Conservation (phyloP, 1,140 invertebrate species). For the Chelonus insularis region DNA sequence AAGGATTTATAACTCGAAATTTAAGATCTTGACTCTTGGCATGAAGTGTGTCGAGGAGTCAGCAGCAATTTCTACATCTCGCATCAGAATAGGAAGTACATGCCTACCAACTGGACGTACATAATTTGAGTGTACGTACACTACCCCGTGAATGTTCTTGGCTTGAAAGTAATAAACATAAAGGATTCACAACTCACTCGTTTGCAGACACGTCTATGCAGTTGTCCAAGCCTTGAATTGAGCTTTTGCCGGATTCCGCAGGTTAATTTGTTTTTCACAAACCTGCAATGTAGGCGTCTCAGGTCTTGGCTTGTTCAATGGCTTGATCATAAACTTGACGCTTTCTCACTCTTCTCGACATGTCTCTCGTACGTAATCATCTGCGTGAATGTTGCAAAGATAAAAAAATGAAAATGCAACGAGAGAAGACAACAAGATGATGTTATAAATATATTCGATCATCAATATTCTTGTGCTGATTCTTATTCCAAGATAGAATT, state of each 20-base stretch:
- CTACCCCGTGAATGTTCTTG: not conserved
- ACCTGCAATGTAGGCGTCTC: slow-evolving; percentile 10
- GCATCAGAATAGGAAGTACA: no score
- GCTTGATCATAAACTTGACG: slow-evolving; percentile 9
- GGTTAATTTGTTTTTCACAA: slow-evolving; percentile 23
- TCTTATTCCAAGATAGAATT: not conserved
- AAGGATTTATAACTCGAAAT: no score
- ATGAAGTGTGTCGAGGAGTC: no score
- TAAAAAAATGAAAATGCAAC: not conserved
- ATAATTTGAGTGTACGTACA: slow-evolving; percentile 9
- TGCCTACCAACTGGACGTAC: slow-evolving; percentile 5
- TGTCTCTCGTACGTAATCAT: slow-evolving; percentile 8
- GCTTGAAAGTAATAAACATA: not conserved
- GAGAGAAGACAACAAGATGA: no score
- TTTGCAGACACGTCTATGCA: not conserved
- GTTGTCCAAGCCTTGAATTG: slow-evolving; percentile 4
- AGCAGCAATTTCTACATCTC: no score
- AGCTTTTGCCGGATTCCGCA: slow-evolving; percentile 18
- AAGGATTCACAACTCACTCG: slow-evolving; percentile 9
- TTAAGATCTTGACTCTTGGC: no score
- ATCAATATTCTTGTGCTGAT: not conserved
- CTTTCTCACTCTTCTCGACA: not conserved
- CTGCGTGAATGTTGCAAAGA: not conserved
- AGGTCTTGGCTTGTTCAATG: slow-evolving; percentile 11
- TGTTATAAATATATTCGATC: not conserved